Evolutionary conservation across 2,113 vertebrate species (phyloP), one percentile per base, ranked within the genome.

Genomic region (Saimiri boliviensis): DNA sequence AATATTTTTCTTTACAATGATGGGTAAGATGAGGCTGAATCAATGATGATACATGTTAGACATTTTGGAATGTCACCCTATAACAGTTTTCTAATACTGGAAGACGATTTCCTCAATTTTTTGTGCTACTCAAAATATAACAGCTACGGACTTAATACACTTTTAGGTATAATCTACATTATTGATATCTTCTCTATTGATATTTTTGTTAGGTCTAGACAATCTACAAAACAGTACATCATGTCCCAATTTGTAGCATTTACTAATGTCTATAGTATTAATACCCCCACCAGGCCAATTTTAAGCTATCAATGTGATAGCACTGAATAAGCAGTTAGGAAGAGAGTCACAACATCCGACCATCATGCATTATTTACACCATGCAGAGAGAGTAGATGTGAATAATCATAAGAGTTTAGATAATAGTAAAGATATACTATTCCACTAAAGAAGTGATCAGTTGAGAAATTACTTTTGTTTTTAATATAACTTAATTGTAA

Each of bases 1-100:
- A 58, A 49, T 89, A 21, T 20, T 85, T 95, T 93, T 66, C 54
- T 54, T 94, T 86, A 47, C 10, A 25, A 12, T 68, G 23, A n/a
- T 5, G 25, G 58, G 19, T 45, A n/a, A 35, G 14, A 17, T 6
- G 70, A 83, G 91, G n/a, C 35, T 42, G 1, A 70, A 58, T 70
- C 17, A 77, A 49, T 20, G 82, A 2, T 58, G n/a, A 70, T 10
- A 3, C 23, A 16, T 42, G 12, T 71, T 54, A 49, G 7, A 77
- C 76, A 16, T 42, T 7, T 76, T 60, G 56, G 4, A 73, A 81
- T 1, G 9, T 81, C 9, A 19, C 25, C 32, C 60, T 32, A 54
- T 23, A 58, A 45, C 77, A 32, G 1, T 79, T 84, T 91, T 37
- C 35, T 70, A 47, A 52, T 42, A 73, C 10, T 9, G 0, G 30